phyloP scores from a whole-genome alignment of 2,113 vertebrate genomes.

The Haemorhous mexicanus region DNA sequence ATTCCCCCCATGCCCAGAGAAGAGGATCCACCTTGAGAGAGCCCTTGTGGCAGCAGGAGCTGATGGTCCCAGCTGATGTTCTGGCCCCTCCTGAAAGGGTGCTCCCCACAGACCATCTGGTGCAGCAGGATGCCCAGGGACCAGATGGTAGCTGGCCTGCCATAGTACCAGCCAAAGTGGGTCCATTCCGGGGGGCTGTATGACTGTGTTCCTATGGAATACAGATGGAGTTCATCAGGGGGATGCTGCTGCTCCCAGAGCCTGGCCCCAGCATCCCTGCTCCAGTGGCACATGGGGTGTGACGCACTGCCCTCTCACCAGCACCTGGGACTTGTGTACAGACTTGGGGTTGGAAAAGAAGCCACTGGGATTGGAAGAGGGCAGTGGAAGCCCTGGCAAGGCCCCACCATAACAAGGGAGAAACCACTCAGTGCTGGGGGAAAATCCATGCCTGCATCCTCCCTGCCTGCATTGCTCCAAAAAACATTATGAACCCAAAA shows the following conservation, averaged over 20 bases:
- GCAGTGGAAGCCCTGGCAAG: not conserved
- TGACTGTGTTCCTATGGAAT: not conserved
- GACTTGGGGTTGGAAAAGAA: not conserved
- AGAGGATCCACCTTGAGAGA: no score
- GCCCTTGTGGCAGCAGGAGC: no score
- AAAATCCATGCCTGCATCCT: not conserved
- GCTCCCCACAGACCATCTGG: no score
- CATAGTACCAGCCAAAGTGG: no score
- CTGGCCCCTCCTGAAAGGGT: no score
- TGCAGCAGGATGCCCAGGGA: no score
- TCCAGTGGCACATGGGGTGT: not conserved
- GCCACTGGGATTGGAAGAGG: not conserved
- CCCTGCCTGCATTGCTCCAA: not conserved
- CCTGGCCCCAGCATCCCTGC: not conserved
- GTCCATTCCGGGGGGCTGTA: no score
- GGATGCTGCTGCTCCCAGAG: not conserved
- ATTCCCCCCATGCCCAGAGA: not conserved
- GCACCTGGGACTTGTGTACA: not conserved
- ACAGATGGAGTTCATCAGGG: not conserved
- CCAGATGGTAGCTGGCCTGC: no score
- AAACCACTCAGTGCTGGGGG: not conserved
- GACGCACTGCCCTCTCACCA: not conserved
- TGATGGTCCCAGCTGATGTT: no score
- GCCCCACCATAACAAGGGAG: accelerated
- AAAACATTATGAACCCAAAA: not conserved